Evolutionary conservation across 2,888 invertebrate genomes (phyloP), one percentile per base, ranked within the genome.

Genomic region (Nemoura dubitans): DNA sequence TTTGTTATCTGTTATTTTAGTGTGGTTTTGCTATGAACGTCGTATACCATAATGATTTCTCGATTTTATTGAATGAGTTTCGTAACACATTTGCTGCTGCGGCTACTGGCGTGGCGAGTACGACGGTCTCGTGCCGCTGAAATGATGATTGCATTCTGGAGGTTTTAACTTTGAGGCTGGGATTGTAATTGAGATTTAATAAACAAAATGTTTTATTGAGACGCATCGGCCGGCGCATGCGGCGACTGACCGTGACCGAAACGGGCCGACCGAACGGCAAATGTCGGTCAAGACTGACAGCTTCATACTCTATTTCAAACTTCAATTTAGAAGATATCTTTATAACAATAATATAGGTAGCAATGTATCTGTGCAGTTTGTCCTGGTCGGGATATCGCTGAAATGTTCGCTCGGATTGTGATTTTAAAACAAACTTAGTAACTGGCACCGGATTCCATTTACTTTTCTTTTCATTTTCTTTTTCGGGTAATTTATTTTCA

Each of bases 241-340:
- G 59, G 59, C 59, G 21, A 59, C 59, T 59, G 59, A 59, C 59
- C 59, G 59, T 59, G 59, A 59, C 59, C 59, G 21, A 59, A 59
- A 59, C 59, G 59, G 36, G 10, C 36, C n/a, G n/a, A n/a, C n/a
- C 36, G 36, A 36, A 36, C 36, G 10, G 36, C 36, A 10, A 21
- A 59, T 59, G 6, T 59, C 59, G 59, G 59, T 59, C 59, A 59
- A 59, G 59, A 59, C 14, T 59, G 59, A 59, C 59, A 21, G 59
- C 59, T 59, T 59, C 59, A 59, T 59, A 59, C 59, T 59, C 59
- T 59, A 59, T 59, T 59, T 59, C 59, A 59, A 59, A 59, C 59
- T 59, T 59, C 59, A 59, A 59, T 59, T 59, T 59, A 59, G 59
- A 59, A 59, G 59, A 59, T 59, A 59, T 59, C 59, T 59, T 59